These are phyloP conservation scores for Periphyllus acericola DNA, from an alignment of 2,888 invertebrate genomes.

Conservation along the genomic window DNA sequence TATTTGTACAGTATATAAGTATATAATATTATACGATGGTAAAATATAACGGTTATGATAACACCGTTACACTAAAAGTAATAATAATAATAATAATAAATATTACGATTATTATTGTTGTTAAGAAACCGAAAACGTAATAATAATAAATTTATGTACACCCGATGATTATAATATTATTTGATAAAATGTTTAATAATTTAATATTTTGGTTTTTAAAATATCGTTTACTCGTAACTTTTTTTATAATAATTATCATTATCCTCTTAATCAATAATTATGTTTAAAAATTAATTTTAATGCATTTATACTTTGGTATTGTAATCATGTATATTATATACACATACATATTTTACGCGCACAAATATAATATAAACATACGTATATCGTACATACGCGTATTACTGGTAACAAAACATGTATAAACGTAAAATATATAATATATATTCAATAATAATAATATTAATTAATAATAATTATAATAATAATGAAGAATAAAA, in stretches of 20 bases:
- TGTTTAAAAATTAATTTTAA: slow-evolving; percentile 30
- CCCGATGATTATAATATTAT: neutral
- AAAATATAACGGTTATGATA: neutral
- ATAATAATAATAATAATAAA: neutral
- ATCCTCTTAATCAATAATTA: slow-evolving; percentile 2
- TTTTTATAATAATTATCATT: neutral
- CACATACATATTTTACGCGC: slow-evolving; percentile 9
- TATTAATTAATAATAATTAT: slow-evolving; percentile 34
- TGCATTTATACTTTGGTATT: slow-evolving; percentile 41
- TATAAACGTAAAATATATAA: slow-evolving; percentile 51
- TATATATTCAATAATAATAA: slow-evolving; percentile 35
- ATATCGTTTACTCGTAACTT: neutral
- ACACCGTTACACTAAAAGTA: neutral
- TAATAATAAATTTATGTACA: slow-evolving; percentile 5
- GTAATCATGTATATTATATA: slow-evolving; percentile 14
- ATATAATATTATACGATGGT: slow-evolving; percentile 2
- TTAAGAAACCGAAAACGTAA: neutral
- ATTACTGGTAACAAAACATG: slow-evolving; percentile 56
- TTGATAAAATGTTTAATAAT: neutral
- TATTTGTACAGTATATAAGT: neutral
- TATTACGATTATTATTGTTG: neutral
- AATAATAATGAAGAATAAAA: slow-evolving; percentile 42
- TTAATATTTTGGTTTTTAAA: neutral
- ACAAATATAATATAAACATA: neutral
- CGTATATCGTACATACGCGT: slow-evolving; percentile 1